These are phyloP conservation scores for Dendrolimus pini DNA, from an alignment of 2,888 invertebrate species.

Conservation along the genomic window DNA sequence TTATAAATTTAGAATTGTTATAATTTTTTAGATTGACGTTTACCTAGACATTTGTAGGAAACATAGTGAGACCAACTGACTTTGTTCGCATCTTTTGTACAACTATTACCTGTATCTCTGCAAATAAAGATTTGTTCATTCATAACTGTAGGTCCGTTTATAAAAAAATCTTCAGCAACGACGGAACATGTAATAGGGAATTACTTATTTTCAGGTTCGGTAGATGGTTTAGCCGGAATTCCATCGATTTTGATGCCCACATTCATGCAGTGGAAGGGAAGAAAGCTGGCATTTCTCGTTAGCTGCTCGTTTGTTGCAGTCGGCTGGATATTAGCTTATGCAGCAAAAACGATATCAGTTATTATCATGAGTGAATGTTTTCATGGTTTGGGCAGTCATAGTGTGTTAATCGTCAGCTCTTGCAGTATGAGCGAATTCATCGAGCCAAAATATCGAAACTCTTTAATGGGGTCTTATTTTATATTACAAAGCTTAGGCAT, in stretches of 20 bases:
- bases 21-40: too few relatives aligned
- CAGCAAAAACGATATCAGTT: neutral
- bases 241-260: slow-evolving; percentile 4
- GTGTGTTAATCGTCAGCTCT: slow-evolving; percentile 3
- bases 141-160: too few relatives aligned
- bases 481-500: slow-evolving; percentile 1
- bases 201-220: slow-evolving; percentile 4
- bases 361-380: slow-evolving; percentile 5
- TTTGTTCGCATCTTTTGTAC: too few relatives aligned
- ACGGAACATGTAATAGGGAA: too few relatives aligned
- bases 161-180: too few relatives aligned
- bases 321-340: slow-evolving; percentile 3
- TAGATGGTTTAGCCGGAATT: slow-evolving; percentile 5
- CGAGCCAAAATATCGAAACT: slow-evolving; percentile 15
- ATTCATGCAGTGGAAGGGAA: slow-evolving; percentile 7
- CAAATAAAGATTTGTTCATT: too few relatives aligned
- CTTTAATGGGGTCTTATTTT: slow-evolving; percentile 4
- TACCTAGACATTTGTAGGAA: too few relatives aligned
- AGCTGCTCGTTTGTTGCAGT: slow-evolving; percentile 2
- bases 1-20: too few relatives aligned
- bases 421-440: slow-evolving; percentile 16
- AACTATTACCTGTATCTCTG: too few relatives aligned
- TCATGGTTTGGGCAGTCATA: slow-evolving; percentile 4
- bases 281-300: slow-evolving; percentile 4
- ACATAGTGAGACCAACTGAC: too few relatives aligned